Base-by-base conservation (phyloP, 2,797 vertebrate genomes). In the Galagoides demidoff region DNA sequence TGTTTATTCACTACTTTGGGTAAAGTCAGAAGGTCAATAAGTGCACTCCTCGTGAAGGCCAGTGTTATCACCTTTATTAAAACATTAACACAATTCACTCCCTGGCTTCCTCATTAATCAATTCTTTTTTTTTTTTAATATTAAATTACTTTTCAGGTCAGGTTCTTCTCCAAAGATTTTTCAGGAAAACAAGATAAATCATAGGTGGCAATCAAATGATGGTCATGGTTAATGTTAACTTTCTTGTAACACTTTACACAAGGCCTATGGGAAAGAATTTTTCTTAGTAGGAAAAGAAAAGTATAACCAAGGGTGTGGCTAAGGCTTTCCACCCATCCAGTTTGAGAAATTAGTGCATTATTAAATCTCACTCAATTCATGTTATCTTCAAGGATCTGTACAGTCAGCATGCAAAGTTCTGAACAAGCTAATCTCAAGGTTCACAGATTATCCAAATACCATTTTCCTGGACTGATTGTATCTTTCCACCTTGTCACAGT, bases 341-440 rank as follows among this genome's bases (percentile, higher is more conserved):
- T 52, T 55, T 37, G 85, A 93, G 81, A 95, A 96, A 92, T 91
- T 9, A 19, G 22, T 73, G 49, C 17, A 29, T 37, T 59, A 29
- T 83, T 94, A 83, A 92, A 49, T 63, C 37, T 95, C 57, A 63
- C 31, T 95, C 43, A 39, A 5, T 88, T 95, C 59, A 22, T 71
- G 31, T 92, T 95, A 96, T 96, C 97, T 96, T 55, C 19, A 22
- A 61, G 73, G 64, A 92, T 76, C 97, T 73, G 37, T 77, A 89
- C 9, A 93, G 70, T 91, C 85, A 92, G 22, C n/a, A 97, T 89
- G 83, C 96, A 97, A 97, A 97, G 97, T 96, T 96, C 96, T 85
- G 84, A 85, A 89, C 55, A 76, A 92, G 34, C 85, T 61, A 96
- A 96, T 96, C 96, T 95, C 96, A 97, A 85, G 87, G 97, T 95